Evolutionary conservation across 2,888 invertebrate genomes (phyloP).

Genomic region (Baccha elongata): DNA sequence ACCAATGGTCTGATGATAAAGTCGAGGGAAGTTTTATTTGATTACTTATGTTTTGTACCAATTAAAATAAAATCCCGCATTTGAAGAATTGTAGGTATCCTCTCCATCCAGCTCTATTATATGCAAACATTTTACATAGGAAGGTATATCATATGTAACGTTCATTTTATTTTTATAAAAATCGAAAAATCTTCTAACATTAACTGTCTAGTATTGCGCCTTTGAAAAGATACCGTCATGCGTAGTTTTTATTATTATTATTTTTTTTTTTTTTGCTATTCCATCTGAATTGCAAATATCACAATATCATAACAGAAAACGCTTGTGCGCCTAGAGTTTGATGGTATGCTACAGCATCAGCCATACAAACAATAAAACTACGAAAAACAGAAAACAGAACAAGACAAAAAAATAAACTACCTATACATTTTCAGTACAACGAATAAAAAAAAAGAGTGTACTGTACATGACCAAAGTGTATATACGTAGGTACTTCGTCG

Average conservation of each 20-base stretch:
- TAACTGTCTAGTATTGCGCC: slow-evolving; percentile 55
- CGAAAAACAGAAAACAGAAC: slow-evolving; percentile 26
- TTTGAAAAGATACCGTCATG: slow-evolving; percentile 57
- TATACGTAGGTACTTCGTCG: slow-evolving; percentile 8
- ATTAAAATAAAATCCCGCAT: no score
- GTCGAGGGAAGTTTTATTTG: no score
- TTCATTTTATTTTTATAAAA: no score
- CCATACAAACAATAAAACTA: slow-evolving; percentile 57
- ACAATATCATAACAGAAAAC: slow-evolving; percentile 40
- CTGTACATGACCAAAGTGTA: slow-evolving; percentile 55
- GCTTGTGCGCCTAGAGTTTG: not conserved
- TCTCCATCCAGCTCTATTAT: no score
- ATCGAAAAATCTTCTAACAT: slow-evolving; percentile 43
- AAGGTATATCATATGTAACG: no score
- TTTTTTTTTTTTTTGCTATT: slow-evolving; percentile 20
- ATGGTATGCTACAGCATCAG: not conserved
- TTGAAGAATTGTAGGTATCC: no score
- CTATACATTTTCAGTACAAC: slow-evolving; percentile 43
- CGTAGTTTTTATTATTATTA: slow-evolving; percentile 48
- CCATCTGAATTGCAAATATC: slow-evolving; percentile 56
- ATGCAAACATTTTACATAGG: no score
- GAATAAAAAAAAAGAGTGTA: slow-evolving; percentile 3
- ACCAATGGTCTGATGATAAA: no score
- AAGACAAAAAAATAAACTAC: slow-evolving; percentile 22
- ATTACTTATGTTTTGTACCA: no score